Evolutionary conservation across 2,888 invertebrate genomes (phyloP), one percentile per base, ranked within the genome.

Genomic region (Heliconius aoede): DNA sequence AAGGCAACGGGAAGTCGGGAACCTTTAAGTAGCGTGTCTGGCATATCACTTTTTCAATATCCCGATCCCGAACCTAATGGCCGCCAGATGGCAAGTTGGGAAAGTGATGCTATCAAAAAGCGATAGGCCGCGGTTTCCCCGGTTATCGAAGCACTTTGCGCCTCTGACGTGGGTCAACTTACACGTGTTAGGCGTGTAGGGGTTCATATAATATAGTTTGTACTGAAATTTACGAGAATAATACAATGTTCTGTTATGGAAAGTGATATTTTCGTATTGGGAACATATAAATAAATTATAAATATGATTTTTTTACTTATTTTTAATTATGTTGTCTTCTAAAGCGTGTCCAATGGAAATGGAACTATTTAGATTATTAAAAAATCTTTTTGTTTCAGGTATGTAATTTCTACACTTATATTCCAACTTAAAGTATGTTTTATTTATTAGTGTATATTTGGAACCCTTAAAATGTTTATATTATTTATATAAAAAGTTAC

Each of bases 61-160:
- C 80, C 83, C 81, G 78, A 79, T 75, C 91, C 90, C 90, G 84
- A 82, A 91, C 88, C 92, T 94, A 94, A 94, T 94, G 94, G 93
- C 90, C 90, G 87, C 84, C 94, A 94, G 91, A 92, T 94, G 94
- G 93, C 91, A 90, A 94, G 91, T 94, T 94, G 88, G 90, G 89
- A 88, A 94, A 94, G 94, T 93, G 94, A 93, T 93, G 94, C 93
- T 93, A 94, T 94, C 94, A 94, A 94, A 94, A 93, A 93, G 91
- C 93, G 91, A 93, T 94, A 93, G 93, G 93, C 92, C 83, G 93
- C 88, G 93, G 91, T 90, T 89, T 90, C 88, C 86, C 86, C 90
- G 90, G 94, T 94, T 94, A 93, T 93, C 94, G 92, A 87, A 88
- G 86, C 93, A 94, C 92, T 94, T 94, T 93, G 87, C 93, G 90